Conservation (phyloP, 1,140 invertebrate genomes). For the Drosophila teissieri region DNA sequence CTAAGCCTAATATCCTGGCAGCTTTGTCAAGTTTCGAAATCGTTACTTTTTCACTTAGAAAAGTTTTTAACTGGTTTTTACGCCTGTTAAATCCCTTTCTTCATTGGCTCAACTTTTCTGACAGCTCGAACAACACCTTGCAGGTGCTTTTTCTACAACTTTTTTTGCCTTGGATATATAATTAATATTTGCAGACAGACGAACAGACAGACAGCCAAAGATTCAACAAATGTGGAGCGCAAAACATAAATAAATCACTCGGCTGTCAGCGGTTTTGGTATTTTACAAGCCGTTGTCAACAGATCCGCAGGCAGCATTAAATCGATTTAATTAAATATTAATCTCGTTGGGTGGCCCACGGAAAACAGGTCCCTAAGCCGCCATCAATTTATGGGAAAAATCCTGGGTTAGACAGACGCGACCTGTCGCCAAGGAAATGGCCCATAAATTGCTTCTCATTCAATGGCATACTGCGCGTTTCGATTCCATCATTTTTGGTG, state of each 20-base stretch:
- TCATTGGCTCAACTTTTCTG: constrained; percentile 8
- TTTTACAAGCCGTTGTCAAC: constrained; percentile 66
- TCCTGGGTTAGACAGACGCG: not conserved
- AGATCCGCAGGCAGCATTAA: constrained; percentile 7
- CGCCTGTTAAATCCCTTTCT: not conserved
- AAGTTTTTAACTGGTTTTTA: not conserved
- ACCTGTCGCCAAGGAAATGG: constrained; percentile 43
- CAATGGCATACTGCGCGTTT: not conserved
- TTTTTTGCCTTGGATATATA: constrained; percentile 13
- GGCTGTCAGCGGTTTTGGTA: constrained; percentile 52
- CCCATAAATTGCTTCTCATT: constrained; percentile 42
- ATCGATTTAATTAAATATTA: constrained; percentile 76
- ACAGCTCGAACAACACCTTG: constrained; percentile 35
- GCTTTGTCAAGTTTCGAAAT: not conserved
- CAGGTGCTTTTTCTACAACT: constrained; percentile 8
- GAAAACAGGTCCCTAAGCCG: constrained; percentile 32
- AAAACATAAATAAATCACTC: constrained; percentile 66
- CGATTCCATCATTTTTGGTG: constrained; percentile 11
- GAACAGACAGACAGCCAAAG: constrained; percentile 39
- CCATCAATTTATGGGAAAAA: constrained; percentile 5
- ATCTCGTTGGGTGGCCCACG: constrained; percentile 31
- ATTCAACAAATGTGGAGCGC: constrained; percentile 11
- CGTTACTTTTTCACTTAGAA: not conserved
- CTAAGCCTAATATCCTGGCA: not conserved
- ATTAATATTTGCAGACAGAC: constrained; percentile 54